phyloP scores from a whole-genome alignment of 2,113 vertebrate genomes.

The Hippoglossus stenolepis region DNA sequence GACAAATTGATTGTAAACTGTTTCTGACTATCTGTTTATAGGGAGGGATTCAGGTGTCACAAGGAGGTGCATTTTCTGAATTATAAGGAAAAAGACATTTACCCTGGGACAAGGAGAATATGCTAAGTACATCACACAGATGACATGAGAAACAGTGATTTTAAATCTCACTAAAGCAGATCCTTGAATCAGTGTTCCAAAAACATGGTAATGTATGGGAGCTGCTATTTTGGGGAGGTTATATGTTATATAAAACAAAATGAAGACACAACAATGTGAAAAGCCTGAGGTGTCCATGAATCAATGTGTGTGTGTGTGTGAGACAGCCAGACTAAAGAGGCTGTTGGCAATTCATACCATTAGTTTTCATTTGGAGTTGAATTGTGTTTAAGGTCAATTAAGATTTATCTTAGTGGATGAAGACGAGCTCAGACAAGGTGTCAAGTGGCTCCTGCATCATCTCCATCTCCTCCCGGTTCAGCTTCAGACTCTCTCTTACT shows the following conservation, averaged over 20 bases:
- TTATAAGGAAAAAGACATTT: conserved; percentile 14
- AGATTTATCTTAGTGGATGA: neutral
- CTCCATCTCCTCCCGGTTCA: neutral
- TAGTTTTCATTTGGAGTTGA: conserved; percentile 1
- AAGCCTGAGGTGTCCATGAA: conserved; percentile 38
- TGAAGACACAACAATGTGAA: neutral
- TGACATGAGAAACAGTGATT: conserved; percentile 4
- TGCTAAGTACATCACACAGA: neutral
- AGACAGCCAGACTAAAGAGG: neutral
- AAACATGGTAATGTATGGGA: conserved; percentile 27
- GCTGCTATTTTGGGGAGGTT: conserved; percentile 38
- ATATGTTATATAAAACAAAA: neutral
- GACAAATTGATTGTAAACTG: conserved; percentile 72
- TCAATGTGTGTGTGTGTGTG: conserved; percentile 26
- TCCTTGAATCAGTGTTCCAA: neutral
- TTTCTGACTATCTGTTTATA: conserved; percentile 55
- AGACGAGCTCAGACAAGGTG: neutral
- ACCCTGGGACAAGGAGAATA: conserved; percentile 3
- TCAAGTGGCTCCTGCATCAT: neutral
- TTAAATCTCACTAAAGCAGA: conserved; percentile 8
- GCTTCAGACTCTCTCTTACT: neutral
- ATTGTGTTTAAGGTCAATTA: conserved; percentile 9
- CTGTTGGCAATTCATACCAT: neutral
- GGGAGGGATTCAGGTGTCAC: conserved; percentile 32
- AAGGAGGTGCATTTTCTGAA: conserved; percentile 42